A percentile compares a stretch with the other conserved stretches of the same genome.
Conservation (phyloP, 2,888 invertebrate species). For the Scaptomyza cyrtandrae region DNA sequence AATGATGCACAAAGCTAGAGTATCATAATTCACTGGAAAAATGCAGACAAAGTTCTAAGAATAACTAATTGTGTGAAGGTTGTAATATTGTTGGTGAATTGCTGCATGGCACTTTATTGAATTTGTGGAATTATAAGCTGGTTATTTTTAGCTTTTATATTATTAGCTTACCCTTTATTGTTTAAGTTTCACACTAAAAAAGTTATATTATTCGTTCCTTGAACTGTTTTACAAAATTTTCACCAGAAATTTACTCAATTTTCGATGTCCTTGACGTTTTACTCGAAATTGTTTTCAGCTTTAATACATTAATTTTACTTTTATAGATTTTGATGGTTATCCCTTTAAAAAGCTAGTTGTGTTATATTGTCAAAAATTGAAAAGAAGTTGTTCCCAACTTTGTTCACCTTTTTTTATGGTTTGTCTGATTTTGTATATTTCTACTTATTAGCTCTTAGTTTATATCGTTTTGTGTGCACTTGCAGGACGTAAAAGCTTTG, state of each 20-base stretch:
- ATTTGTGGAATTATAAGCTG: no score
- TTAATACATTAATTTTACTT: neutral
- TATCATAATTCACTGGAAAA: neutral
- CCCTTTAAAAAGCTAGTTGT: no score
- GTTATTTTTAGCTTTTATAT: no score
- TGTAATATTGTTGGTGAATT: no score
- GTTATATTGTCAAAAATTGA: neutral
- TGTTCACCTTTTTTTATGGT: neutral
- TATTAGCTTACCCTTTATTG: neutral
- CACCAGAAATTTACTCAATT: neutral
- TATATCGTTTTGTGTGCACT: conserved; percentile 36
- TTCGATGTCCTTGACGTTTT: neutral
- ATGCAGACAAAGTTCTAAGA: no score
- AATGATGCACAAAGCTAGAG: neutral
- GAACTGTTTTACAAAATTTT: no score
- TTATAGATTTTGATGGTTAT: no score
- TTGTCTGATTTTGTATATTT: neutral
- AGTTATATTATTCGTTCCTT: neutral
- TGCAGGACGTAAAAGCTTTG: conserved; percentile 52
- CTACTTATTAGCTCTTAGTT: neutral
- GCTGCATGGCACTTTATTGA: neutral
- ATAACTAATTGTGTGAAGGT: no score
- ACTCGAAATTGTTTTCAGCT: neutral
- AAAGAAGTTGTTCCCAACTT: neutral
- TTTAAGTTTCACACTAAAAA: neutral